Conservation (phyloP, 2,888 invertebrate species). For the Drosophila limbata region DNA sequence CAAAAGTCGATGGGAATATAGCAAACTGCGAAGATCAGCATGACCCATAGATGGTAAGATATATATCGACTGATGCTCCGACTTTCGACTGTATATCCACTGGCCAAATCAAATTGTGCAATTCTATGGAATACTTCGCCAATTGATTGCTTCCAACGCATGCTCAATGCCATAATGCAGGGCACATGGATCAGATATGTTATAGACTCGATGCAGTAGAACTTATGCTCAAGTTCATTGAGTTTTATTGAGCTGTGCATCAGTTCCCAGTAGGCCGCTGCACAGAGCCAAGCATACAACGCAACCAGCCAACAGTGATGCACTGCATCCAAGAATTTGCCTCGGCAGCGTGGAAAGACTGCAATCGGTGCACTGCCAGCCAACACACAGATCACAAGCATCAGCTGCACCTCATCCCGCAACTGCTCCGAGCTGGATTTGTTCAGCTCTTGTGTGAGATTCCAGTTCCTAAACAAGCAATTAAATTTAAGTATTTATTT, state of each 20-base stretch:
- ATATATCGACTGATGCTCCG: slow-evolving; percentile 25
- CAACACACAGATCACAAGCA: slow-evolving; percentile 49
- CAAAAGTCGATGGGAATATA: slow-evolving; percentile 20
- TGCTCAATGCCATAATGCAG: slow-evolving; percentile 41
- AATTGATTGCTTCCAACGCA: slow-evolving; percentile 40
- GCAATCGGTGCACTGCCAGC: slow-evolving; percentile 50
- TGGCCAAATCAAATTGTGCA: slow-evolving; percentile 45
- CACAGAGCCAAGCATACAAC: slow-evolving; percentile 40
- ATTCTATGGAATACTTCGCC: slow-evolving; percentile 25
- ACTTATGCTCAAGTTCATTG: slow-evolving; percentile 46
- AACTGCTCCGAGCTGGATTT: slow-evolving; percentile 28
- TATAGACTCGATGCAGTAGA: slow-evolving; percentile 48
- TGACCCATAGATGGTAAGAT: slow-evolving; percentile 32
- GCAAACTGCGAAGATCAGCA: slow-evolving; percentile 26
- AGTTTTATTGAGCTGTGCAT: background rate
- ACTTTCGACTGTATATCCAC: slow-evolving; percentile 35
- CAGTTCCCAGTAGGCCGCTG: slow-evolving; percentile 45
- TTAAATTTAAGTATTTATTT: background rate
- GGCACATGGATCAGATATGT: slow-evolving; percentile 53
- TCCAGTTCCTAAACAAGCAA: slow-evolving; percentile 22
- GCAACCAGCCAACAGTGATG: slow-evolving; percentile 50
- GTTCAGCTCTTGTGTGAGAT: slow-evolving; percentile 43
- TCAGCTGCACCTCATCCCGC: slow-evolving; percentile 27
- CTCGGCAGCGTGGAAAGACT: slow-evolving; percentile 32
- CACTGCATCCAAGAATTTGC: slow-evolving; percentile 12